A percentile compares a stretch with the other conserved stretches of the same genome.
Conservation (phyloP, 2,888 invertebrate genomes). For the Asteroscopus sphinx region DNA sequence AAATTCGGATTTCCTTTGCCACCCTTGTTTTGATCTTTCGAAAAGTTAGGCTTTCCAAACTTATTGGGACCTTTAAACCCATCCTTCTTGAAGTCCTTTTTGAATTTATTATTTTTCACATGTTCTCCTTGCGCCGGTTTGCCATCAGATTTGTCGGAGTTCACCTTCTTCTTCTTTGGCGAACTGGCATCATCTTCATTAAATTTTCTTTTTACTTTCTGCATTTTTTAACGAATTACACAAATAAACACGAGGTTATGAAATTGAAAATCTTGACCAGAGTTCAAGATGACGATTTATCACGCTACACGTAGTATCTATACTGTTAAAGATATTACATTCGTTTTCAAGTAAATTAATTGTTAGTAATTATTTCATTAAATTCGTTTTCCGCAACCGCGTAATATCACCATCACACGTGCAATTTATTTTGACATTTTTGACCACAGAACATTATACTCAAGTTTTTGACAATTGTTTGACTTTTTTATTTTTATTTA, state of each 20-base stretch:
- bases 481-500: no score
- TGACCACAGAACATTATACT: no score
- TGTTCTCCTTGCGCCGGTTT: constrained; percentile 40
- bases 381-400: neutral
- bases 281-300: no score
- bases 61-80: constrained; percentile 34
- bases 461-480: no score
- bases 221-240: constrained; percentile 67
- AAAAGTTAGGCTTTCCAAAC: constrained; percentile 36
- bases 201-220: constrained; percentile 80
- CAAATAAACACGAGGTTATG: constrained; percentile 49
- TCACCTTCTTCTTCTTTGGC: constrained; percentile 77
- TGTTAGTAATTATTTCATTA: neutral
- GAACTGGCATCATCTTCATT: constrained; percentile 61
- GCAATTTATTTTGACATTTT: neutral
- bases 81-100: constrained; percentile 50
- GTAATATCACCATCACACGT: neutral
- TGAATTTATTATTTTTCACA: constrained; percentile 42
- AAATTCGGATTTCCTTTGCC: constrained; percentile 50
- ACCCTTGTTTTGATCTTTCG: constrained; percentile 37
- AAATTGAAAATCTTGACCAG: constrained; percentile 1
- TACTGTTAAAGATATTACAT: no score
- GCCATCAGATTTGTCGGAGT: constrained; percentile 41
- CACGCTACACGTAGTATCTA: no score
- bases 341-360: no score